Conservation (phyloP, 2,797 vertebrate genomes). For the Lacerta viridis region DNA sequence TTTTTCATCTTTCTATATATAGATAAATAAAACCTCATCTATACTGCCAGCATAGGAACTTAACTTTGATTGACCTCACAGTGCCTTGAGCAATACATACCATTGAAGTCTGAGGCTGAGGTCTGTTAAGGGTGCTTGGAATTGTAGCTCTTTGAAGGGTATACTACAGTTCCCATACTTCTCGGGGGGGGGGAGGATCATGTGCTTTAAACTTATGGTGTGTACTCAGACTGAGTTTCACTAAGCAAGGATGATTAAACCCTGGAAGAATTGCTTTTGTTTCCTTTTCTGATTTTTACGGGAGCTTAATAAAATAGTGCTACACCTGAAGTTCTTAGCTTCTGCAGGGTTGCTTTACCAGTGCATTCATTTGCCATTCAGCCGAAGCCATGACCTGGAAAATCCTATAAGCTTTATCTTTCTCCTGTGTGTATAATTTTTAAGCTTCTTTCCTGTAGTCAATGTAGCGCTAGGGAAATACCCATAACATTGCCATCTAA, state of each 20-base stretch:
- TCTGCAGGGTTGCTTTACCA: constrained; percentile 19
- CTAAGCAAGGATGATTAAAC: not conserved
- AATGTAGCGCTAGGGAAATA: constrained; percentile 30
- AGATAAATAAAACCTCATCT: too few relatives aligned
- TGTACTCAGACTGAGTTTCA: not conserved
- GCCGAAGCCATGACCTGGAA: constrained; percentile 37
- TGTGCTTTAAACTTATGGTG: too few relatives aligned
- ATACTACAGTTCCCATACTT: too few relatives aligned
- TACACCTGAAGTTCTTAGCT: not conserved
- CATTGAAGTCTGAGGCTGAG: not conserved
- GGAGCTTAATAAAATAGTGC: not conserved
- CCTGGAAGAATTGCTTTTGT: not conserved
- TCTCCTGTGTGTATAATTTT: constrained; percentile 51
- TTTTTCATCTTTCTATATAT: too few relatives aligned
- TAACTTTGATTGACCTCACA: not conserved
- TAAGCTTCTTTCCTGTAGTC: constrained; percentile 25
- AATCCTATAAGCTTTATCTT: constrained; percentile 35
- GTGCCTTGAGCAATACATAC: not conserved
- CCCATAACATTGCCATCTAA: constrained; percentile 3
- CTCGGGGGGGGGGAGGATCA: too few relatives aligned
- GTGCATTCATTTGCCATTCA: constrained; percentile 36
- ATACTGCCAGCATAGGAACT: not conserved
- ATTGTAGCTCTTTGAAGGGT: too few relatives aligned
- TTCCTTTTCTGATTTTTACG: constrained; percentile 1
- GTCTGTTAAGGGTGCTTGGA: too few relatives aligned